Base-by-base conservation (phyloP, 1,140 invertebrate genomes). In the Telenomus remus region DNA sequence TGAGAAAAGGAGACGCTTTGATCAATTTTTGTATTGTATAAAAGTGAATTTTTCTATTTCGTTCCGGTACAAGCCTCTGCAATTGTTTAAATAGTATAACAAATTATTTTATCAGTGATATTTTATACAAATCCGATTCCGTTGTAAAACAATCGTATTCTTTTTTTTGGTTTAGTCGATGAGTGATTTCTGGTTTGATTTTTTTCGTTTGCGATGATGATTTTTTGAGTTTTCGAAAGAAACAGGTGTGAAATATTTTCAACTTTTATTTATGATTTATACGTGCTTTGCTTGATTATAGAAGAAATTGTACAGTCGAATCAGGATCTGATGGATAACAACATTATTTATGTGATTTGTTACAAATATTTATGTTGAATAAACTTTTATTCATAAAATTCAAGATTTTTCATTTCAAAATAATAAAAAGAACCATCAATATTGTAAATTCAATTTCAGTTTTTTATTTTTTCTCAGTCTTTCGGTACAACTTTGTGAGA, bases 311-410 rank as follows among this genome's bases (percentile, higher is more conserved):
- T 55, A 43, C 42, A 55, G 11, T 44, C 12, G 16, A 53, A 16
- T 39, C 37, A 39, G 37, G 37, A 39, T 39, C 9, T 33, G 7
- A 43, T 7, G 10, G 27, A 44, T 44, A 44, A 13, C 8, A 44
- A 44, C 12, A 43, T 14, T 11, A 55, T 34, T 48, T 43, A 55
- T 12, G 13, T 33, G 37, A 27, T 27, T 48, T 59, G 27, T 47
- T 56, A 46, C 33, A 56, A 14, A 56, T 49, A 39, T 57, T 35
- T 57, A 48, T 57, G 16, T 43, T 37, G 10, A 48, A 48, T 47
- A 59, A 34, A 37, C 6, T 59, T 15, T 15, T 44, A 48, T 19
- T 12, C 8, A 46, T 54, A 12, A 37, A 16, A 15, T 44, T 12
- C 0, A 51, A n/a, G 19, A 50, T 50, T 48, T 27, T 10, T 3